Percentiles rank a stretch among this genome's conserved stretches.
Evolutionary conservation across 2,888 invertebrate species (phyloP).

Genomic region (Polyommatus icarus): DNA sequence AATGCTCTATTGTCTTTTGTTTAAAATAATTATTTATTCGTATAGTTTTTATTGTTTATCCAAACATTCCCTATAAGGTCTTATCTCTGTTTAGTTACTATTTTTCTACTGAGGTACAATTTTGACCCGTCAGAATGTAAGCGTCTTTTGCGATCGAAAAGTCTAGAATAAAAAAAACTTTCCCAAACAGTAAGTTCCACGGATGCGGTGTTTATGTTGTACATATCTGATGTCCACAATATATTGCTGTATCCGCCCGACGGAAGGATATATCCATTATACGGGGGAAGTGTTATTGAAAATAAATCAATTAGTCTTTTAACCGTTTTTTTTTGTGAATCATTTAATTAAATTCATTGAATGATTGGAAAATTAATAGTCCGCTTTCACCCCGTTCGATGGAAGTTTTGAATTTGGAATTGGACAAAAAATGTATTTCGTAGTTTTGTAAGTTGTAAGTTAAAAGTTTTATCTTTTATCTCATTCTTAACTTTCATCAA

Average conservation of each 20-base stretch:
- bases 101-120: too few relatives aligned
- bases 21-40: too few relatives aligned
- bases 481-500: too few relatives aligned
- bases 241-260: slow-evolving; percentile 35
- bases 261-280: slow-evolving; percentile 44
- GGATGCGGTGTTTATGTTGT: slow-evolving; percentile 40
- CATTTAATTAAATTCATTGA: not conserved
- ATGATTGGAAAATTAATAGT: not conserved
- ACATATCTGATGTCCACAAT: slow-evolving; percentile 37
- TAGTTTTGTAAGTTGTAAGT: too few relatives aligned
- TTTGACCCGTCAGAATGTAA: too few relatives aligned
- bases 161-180: not conserved
- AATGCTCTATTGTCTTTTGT: too few relatives aligned
- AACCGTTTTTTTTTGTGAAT: not conserved
- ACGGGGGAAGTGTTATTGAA: slow-evolving; percentile 24
- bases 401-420: too few relatives aligned
- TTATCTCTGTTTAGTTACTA: not conserved
- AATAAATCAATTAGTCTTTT: slow-evolving; percentile 14
- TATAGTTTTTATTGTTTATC: too few relatives aligned
- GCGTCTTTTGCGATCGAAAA: not conserved
- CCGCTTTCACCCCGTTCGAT: not conserved
- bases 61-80: not conserved
- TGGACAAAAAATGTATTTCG: too few relatives aligned
- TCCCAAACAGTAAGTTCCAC: slow-evolving; percentile 15
- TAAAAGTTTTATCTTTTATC: too few relatives aligned